Percentiles rank a stretch among this genome's conserved stretches.
Evolutionary conservation across 2,113 vertebrate species (phyloP).

Genomic region (Rhinoderma darwinii): DNA sequence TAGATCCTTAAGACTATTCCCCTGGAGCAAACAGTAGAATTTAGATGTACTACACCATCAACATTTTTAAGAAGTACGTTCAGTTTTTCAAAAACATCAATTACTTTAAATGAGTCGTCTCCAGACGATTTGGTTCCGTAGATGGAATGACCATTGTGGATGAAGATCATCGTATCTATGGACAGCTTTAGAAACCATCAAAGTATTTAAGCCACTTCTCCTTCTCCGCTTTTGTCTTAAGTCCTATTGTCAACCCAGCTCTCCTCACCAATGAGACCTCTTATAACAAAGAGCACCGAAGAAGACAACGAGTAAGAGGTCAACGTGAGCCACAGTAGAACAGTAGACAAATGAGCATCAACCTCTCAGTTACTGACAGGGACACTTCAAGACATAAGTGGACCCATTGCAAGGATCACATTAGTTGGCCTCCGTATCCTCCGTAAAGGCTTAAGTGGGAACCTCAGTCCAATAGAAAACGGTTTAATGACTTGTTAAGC

Average conservation of each 20-base stretch:
- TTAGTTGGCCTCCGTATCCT: neutral
- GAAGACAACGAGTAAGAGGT: neutral
- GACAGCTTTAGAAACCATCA: neutral
- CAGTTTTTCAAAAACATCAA: no score
- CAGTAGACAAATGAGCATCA: neutral
- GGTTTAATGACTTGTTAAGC: neutral
- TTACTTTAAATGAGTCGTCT: neutral
- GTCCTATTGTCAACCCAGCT: neutral
- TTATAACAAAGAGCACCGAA: neutral
- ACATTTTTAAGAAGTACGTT: no score
- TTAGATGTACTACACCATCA: no score
- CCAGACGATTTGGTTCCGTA: neutral
- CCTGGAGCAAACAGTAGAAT: no score
- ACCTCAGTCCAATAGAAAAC: neutral
- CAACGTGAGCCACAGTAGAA: neutral
- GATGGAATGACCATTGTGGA: neutral
- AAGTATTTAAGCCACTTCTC: neutral
- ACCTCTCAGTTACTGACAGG: neutral
- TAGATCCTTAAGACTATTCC: neutral
- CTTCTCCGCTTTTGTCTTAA: neutral
- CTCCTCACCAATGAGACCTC: neutral
- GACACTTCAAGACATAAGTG: slow-evolving; percentile 9
- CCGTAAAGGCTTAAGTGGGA: neutral
- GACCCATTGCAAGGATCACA: neutral
- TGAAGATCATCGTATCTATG: neutral